Evolutionary conservation across 2,113 vertebrate genomes (phyloP).

Genomic region (Misgurnus mizolepis): DNA sequence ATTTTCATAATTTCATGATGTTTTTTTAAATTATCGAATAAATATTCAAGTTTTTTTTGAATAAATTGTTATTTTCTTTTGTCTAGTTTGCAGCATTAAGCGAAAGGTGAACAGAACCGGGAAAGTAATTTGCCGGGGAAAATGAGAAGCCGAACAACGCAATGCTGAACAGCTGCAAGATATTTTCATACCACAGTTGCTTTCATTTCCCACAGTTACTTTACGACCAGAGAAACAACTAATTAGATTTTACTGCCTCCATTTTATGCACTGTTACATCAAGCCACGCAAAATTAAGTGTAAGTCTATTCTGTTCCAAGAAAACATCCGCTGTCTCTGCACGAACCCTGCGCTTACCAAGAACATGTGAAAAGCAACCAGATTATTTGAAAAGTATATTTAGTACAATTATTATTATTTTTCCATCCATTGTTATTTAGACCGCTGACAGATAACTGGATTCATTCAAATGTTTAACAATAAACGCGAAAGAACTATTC

Average conservation of each 20-base stretch:
- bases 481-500: too few relatives aligned
- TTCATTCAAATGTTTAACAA: too few relatives aligned
- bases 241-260: constrained; percentile 36
- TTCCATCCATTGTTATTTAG: too few relatives aligned
- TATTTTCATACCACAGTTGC: constrained; percentile 21
- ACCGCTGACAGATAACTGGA: too few relatives aligned
- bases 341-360: background rate
- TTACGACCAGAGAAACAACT: constrained; percentile 32
- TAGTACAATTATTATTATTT: too few relatives aligned
- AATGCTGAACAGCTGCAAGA: constrained; percentile 26
- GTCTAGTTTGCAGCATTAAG: background rate
- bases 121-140: background rate
- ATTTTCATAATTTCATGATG: background rate
- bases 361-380: too few relatives aligned
- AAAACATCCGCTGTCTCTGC: background rate
- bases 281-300: constrained; percentile 26
- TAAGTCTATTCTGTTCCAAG: background rate
- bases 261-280: constrained; percentile 36
- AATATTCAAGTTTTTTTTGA: background rate
- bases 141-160: constrained; percentile 10
- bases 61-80: background rate
- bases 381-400: too few relatives aligned
- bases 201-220: constrained; percentile 28
- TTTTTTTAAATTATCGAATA: background rate
- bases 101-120: background rate